Evolutionary conservation across 2,888 invertebrate species (phyloP), one percentile per base, ranked within the genome.

Genomic region (Maniola hyperantus): DNA sequence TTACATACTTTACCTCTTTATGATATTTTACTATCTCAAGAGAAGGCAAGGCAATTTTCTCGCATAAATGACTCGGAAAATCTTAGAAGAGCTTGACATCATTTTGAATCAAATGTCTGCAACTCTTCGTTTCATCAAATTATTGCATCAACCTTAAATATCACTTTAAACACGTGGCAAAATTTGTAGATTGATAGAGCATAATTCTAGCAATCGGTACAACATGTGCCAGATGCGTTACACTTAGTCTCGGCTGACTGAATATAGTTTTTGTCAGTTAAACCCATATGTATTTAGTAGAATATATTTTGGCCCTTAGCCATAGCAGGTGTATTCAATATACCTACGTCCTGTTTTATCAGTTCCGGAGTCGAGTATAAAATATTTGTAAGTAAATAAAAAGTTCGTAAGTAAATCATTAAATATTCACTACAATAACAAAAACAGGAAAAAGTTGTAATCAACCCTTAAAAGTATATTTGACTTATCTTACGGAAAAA

Each of bases 181-280:
- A 39, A 57, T n/a, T n/a, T n/a, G n/a, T 57, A 26, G 57, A 57
- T 57, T 57, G 57, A 57, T 39, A 39, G 42, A 7, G 42, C 11
- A 39, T 20, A 39, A 8, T 39, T 15, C 20, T 57, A 42, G 57
- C 57, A 57, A 42, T 42, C 57, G 11, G 20, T 20, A 13, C 39
- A 11, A 11, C 39, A 13, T 20, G 18, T 39, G 57, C 57, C 57
- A 57, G 42, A 39, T 57, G 57, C 15, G 18, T 18, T 39, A 42
- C 57, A 42, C 57, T 57, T 13, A 57, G 42, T 20, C 11, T 42
- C 57, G 42, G 15, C 18, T 42, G 57, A 20, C 57, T 57, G 57
- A 18, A 20, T 18, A n/a, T 39, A 55, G 55, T 39, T 55, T 57
- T 42, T 57, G 57, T 57, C 20, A 13, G 39, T 39, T 39, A 20